Base-by-base conservation (phyloP, 1,140 invertebrate genomes). In the Pogonomyrmex californicus region DNA sequence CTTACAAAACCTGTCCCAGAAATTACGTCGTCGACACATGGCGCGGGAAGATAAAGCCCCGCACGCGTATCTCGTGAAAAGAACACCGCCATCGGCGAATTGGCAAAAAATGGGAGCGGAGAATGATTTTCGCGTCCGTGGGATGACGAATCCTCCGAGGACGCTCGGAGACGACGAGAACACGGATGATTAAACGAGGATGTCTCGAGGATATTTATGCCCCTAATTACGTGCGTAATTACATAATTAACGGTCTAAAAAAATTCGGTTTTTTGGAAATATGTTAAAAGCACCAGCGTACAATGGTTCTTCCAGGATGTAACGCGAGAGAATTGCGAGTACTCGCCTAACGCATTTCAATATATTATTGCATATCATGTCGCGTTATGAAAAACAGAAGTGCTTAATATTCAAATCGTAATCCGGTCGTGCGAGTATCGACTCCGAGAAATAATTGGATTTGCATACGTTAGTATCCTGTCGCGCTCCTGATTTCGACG, bases 1-100 rank as follows among this genome's bases (percentile, higher is more conserved):
- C 49, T 60, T 73, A 85, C 71, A 71, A 88, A 88, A 88, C 54
- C 82, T 85, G 82, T 87, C 58, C 58, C 33, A 58, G 71, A 75
- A 83, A 62, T 58, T 66, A 49, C 63, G 30, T 49, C 47, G 65
- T 38, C 73, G 63, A 71, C 73, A 82, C 73, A 60, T 79, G 87
- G 81, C 56, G 30, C 38, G 38, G 81, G 47, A 87, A 85, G 78
- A 83, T 86, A 86, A 91, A 91, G 86, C 47, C 12, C 4, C 23
- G 76, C 33, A 65, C 79, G 87, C 87, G 86, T 58, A 66, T 63
- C 58, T 60, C 62, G 58, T 60, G 70, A 85, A 60, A 86, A 76
- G 83, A 79, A 85, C 54, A 71, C 77, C 78, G 66, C 71, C 85
- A 82, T 87, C 44, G 73, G 68, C 65, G 38, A 78, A 88, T 81